phyloP scores from a whole-genome alignment of 2,797 vertebrate species.

The Fistularia tabacaria region DNA sequence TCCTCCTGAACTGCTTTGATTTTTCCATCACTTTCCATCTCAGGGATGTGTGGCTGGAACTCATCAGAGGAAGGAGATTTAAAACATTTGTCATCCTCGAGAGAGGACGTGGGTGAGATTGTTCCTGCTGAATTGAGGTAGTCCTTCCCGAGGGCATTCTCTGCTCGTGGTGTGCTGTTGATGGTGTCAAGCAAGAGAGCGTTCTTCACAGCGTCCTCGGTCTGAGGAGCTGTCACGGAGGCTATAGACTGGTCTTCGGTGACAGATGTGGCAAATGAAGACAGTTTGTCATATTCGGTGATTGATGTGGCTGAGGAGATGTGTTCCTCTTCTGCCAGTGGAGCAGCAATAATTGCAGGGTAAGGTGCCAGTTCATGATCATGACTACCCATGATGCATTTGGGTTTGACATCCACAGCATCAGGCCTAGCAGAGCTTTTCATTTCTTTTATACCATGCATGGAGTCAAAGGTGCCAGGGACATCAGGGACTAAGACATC shows the following conservation, averaged over 20 bases:
- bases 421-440: conserved; percentile 69
- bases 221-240: conserved; percentile 92
- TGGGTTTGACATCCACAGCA: conserved; percentile 72
- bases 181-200: conserved; percentile 87
- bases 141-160: conserved; percentile 89
- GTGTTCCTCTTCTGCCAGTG: conserved; percentile 96
- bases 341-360: conserved; percentile 87
- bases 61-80: conserved; percentile 96
- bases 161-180: conserved; percentile 87
- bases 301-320: conserved; percentile 97
- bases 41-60: conserved; percentile 77
- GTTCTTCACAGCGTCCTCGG: conserved; percentile 89
- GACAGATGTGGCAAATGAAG: conserved; percentile 94
- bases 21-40: conserved; percentile 73
- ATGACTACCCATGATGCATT: conserved; percentile 72
- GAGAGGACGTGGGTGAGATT: conserved; percentile 95
- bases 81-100: conserved; percentile 98
- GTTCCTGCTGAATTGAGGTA: conserved; percentile 95
- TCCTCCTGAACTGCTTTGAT: conserved; percentile 69
- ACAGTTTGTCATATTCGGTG: conserved; percentile 97
- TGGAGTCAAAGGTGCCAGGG: conserved; percentile 81
- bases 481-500: conserved; percentile 86
- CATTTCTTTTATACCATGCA: conserved; percentile 80
- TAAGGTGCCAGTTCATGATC: conserved; percentile 83
- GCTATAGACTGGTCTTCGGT: conserved; percentile 95